Evolutionary conservation across 2,888 invertebrate species (phyloP).

Genomic region (Ceraclea dissimilis): DNA sequence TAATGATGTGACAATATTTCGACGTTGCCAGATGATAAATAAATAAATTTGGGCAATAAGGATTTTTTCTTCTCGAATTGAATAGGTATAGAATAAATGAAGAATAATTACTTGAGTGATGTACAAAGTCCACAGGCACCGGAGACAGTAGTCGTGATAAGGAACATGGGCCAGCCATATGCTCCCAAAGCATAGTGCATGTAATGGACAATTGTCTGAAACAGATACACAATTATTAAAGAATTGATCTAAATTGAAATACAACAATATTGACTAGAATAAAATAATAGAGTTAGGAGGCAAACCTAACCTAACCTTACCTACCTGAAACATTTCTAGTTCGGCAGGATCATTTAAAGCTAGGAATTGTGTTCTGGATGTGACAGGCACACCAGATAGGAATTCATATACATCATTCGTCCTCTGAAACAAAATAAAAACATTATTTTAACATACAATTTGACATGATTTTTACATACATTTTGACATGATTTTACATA

Average conservation of each 20-base stretch:
- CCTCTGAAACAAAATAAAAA: conserved; percentile 42
- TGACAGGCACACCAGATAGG: conserved; percentile 77
- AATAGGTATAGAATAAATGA: too few species aligned
- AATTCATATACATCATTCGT: conserved; percentile 80
- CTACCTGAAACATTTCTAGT: conserved; percentile 54
- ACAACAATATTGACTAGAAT: too few species aligned
- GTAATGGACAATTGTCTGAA: conserved; percentile 65
- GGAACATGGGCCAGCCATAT: conserved; percentile 83
- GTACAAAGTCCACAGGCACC: conserved; percentile 68
- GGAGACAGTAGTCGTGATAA: conserved; percentile 61
- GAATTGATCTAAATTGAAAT: too few species aligned
- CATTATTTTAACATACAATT: too few species aligned
- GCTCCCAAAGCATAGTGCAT: conserved; percentile 80
- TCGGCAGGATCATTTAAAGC: conserved; percentile 67
- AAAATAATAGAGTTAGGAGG: too few species aligned
- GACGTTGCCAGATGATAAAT: too few species aligned
- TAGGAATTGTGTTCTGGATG: conserved; percentile 72
- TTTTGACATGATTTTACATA: too few species aligned
- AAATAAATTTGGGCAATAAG: too few species aligned
- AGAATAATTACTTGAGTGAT: conserved; percentile 46
- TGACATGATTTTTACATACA: too few species aligned
- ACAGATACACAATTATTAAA: not conserved
- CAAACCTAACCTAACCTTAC: too few species aligned
- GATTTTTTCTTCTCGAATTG: too few species aligned
- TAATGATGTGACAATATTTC: too few species aligned